Base-by-base conservation (phyloP, 92 coral and sea anemone genomes). In the Palythoa grandiflora region DNA sequence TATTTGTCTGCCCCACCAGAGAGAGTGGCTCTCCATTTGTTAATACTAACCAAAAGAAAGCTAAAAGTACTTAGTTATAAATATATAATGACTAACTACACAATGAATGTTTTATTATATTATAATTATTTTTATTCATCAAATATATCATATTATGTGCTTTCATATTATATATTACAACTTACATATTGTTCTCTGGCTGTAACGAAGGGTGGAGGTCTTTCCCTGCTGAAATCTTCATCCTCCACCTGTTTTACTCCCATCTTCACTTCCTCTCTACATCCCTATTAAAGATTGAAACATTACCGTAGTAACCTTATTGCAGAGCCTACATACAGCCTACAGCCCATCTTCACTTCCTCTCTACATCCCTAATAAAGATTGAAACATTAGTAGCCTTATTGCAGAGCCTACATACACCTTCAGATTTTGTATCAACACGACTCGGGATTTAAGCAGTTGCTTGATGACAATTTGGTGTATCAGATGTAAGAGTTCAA, bases 111-210 rank as follows among this genome's bases (percentile, higher is more conserved):
- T 51, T 6, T 51, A 6, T 51, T 51, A 11, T 51, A 3, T 65
- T 61, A 17, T 7, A 61, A 2, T 2, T 9, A 17, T 5, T 2
- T 2, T n/a, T 61, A 14, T 65, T 8, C 16, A 2, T 65, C 21
- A 8, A 3, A 37, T 36, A 4, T 38, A 28, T 28, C 28, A 28
- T 28, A 28, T 28, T 28, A 28, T 28, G 28, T 28, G 28, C 28
- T 28, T 28, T 28, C 51, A 77, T 12, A 16, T 12, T 3, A 2
- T 9, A 16, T 61, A 13, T 17, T 0, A 14, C 10, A 70, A 72
- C 99, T 92, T 75, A 97, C 99, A 89, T 87, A 93, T 87, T 97
- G 95, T 74, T 97, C 97, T 53, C 89, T 92, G 16, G 99, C 99
- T 21, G 98, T 95, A 39, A 97, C 92, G 87, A 97, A 97, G 44